These are phyloP conservation scores for Adelosebastes latens DNA, from an alignment of 2,797 vertebrate species.

Conservation along the genomic window DNA sequence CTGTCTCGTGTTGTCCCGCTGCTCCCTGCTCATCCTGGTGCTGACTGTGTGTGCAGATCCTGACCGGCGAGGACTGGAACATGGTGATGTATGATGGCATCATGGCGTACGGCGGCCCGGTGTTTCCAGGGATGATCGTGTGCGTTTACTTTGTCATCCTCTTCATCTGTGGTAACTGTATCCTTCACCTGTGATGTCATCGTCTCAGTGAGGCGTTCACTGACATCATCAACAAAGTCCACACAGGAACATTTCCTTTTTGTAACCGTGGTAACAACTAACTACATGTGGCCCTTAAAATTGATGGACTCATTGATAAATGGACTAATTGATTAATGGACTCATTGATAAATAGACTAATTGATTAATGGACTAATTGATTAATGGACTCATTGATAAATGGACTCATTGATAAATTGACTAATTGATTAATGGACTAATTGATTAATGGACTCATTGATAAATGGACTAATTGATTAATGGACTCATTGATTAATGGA, in stretches of 20 bases:
- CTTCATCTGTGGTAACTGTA: conserved; percentile 86
- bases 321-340: no score
- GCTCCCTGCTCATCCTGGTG: neutral
- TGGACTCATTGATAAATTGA: no score
- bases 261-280: no score
- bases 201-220: neutral
- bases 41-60: conserved; percentile 68
- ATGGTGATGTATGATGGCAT: conserved; percentile 86
- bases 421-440: no score
- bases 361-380: no score
- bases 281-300: no score
- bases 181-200: conserved; percentile 34
- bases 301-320: no score
- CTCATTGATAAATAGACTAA: no score
- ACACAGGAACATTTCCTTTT: neutral
- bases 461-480: no score
- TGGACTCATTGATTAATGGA: no score
- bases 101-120: conserved; percentile 83
- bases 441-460: no score
- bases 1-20: neutral
- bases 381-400: no score
- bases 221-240: neutral
- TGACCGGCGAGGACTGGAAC: conserved; percentile 86
- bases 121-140: conserved; percentile 84
- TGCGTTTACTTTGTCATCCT: conserved; percentile 86